Evolutionary conservation across 92 coral and sea anemone genomes (phyloP), one percentile per base, ranked within the genome.

Genomic region (Actinernus sp.): DNA sequence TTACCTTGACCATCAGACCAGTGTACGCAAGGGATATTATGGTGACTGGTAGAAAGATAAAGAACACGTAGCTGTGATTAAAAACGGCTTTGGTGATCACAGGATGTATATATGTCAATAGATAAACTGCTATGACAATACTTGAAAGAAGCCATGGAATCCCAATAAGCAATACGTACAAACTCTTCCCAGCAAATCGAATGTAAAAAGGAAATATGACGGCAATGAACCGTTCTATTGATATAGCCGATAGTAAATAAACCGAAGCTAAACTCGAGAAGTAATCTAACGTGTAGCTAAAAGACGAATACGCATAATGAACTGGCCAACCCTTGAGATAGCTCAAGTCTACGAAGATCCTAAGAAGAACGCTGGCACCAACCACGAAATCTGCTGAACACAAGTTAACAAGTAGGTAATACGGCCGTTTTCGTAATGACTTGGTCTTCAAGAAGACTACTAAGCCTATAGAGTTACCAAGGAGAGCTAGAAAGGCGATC

Each of bases 361-460:
- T 23, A 0, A 70, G 55, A 0, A 57, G 16, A 2, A 70, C 38
- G 30, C 66, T 40, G 2, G 57, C 12, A n/a, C 78, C 78, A 14
- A 70, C 78, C 47, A 70, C 31, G 56, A 70, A 57, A 44, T 70
- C 78, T 3, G 78, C 78, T 36, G 48, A 39, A 34, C 78, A 70
- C 19, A 70, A 66, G 31, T 70, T 61, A 5, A 70, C 58, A 13
- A 70, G 48, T 9, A 70, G 24, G 45, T 55, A 70, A 30, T 52
- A 66, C 9, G 55, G 65, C 2, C 66, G 55, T 16, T 26, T 52
- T 32, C 76, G 78, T 13, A 70, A 58, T 4, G 57, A 16, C 48
- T 70, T 70, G 49, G 78, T 54, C 11, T 58, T 62, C 17, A 70
- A 41, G 67, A 70, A 70, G 3, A 51, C 78, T 4, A 21, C 46